A percentile compares a stretch with the other conserved stretches of the same genome.
These are phyloP conservation scores for Lemur catta DNA, from an alignment of 2,797 vertebrate species.

Conservation along the genomic window DNA sequence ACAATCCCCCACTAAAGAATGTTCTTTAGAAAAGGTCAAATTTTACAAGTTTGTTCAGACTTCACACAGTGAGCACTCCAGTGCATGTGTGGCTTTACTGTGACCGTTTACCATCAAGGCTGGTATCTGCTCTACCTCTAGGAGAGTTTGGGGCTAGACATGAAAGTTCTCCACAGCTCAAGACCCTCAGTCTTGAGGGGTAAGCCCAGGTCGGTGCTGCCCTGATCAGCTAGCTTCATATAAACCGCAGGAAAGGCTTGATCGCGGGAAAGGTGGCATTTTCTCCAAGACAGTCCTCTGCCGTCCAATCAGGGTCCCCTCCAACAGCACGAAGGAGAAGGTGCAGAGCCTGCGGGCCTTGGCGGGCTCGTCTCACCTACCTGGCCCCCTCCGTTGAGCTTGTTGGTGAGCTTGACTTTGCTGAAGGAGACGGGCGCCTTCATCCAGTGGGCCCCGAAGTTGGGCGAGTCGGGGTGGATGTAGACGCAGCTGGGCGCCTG, in stretches of 20 bases:
- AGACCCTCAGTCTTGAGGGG: not conserved
- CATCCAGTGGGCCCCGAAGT: constrained; percentile 91
- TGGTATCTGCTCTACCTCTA: accelerated
- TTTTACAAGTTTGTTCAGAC: not conserved
- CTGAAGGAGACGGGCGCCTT: constrained; percentile 89
- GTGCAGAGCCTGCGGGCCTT: accelerated
- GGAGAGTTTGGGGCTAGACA: not conserved
- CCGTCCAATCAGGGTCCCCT: not conserved
- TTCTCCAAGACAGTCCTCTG: not conserved
- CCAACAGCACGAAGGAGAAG: accelerated
- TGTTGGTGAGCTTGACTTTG: constrained; percentile 91
- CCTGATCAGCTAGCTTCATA: not conserved
- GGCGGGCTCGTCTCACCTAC: constrained; percentile 47
- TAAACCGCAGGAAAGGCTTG: not conserved
- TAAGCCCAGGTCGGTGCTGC: accelerated
- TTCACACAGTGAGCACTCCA: accelerated
- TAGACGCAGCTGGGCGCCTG: constrained; percentile 90
- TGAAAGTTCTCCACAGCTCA: not conserved
- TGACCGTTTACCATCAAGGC: not conserved
- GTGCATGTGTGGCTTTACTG: too few species aligned
- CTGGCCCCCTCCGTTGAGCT: constrained; percentile 90
- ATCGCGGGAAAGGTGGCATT: not conserved
- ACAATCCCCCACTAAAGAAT: not conserved
- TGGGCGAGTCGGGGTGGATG: constrained; percentile 89
- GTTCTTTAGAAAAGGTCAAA: not conserved